Evolutionary conservation across 1,140 invertebrate genomes (phyloP).

Genomic region (Thaumatotibia leucotreta): DNA sequence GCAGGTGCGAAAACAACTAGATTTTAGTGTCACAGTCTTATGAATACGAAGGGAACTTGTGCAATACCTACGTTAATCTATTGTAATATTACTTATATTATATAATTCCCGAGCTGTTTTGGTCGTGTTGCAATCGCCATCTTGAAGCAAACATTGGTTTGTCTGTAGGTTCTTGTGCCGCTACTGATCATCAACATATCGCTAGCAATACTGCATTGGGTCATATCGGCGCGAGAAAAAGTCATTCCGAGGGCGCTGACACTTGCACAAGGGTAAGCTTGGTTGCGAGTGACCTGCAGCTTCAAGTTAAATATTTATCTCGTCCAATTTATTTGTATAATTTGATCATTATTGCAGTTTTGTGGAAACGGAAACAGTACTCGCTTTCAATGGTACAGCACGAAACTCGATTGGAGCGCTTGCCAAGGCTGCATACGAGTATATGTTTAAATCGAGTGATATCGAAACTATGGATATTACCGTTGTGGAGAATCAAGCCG

Average conservation of each 20-base stretch:
- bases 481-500: slow-evolving; percentile 22
- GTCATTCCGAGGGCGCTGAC: slow-evolving; percentile 40
- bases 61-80: no score
- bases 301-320: no score
- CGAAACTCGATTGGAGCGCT: slow-evolving; percentile 35
- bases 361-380: slow-evolving; percentile 44
- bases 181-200: slow-evolving; percentile 48
- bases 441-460: slow-evolving; percentile 26
- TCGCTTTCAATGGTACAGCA: slow-evolving; percentile 44
- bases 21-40: no score
- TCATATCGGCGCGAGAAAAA: slow-evolving; percentile 28
- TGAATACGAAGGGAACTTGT: no score
- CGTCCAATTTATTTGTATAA: no score
- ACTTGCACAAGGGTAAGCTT: slow-evolving; percentile 47
- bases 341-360: slow-evolving; percentile 34
- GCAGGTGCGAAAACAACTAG: slow-evolving; percentile 46
- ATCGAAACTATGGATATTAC: slow-evolving; percentile 38
- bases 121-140: no score
- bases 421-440: slow-evolving; percentile 41
- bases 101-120: no score
- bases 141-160: neutral
- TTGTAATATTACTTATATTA: no score
- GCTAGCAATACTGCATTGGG: slow-evolving; percentile 40
- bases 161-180: slow-evolving; percentile 48
- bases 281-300: neutral